Evolutionary conservation across 2,797 vertebrate genomes (phyloP), one percentile per base, ranked within the genome.

Genomic region (Anabacerthia variegaticeps): DNA sequence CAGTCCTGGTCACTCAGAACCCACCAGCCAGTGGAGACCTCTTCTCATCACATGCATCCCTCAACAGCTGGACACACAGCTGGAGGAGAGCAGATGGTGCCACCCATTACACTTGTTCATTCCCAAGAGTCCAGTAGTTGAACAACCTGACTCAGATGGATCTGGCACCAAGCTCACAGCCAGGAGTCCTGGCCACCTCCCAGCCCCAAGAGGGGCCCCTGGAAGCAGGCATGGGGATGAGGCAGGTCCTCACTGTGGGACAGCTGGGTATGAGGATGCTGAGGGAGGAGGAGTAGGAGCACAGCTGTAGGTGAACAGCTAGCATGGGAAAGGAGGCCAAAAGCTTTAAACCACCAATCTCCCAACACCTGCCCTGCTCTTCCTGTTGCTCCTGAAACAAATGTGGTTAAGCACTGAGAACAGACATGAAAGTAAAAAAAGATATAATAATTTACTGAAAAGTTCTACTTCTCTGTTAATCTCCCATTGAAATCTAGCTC

Each of bases 241-340:
- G 26, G 23, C 48, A 74, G 28, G 34, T 71, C 13, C 48, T 34
- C 3, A 2, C 36, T 37, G 23, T 0, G 0, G 26, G 16, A 37
- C 10, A 73, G 6, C 22, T 34, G 43, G 22, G 14, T 37, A 7
- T 0, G 1, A 34, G 43, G 48, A 32, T 43, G 37, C 16, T 0
- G 0, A 86, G 26, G 24, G 41, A 65, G 37, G 44, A 49, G 19
- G 8, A 82, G 16, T 10, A 41, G 24, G 14, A 88, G 9, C 59
- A n/a, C 2, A 27, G 39, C 32, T 63, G 28, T 8, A 81, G 30
- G 21, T 3, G 2, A 71, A 67, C 3, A 23, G 12, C 39, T 55
- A 7, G 8, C n/a, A 12, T n/a, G 24, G 21, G 16, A 85, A 79
- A 85, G 1, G 10, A 76, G 9, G 24, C 16, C 61, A 78, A 63